A percentile compares a stretch with the other conserved stretches of the same genome.
Conservation (phyloP, 2,797 vertebrate genomes). For the Borostomias antarcticus region DNA sequence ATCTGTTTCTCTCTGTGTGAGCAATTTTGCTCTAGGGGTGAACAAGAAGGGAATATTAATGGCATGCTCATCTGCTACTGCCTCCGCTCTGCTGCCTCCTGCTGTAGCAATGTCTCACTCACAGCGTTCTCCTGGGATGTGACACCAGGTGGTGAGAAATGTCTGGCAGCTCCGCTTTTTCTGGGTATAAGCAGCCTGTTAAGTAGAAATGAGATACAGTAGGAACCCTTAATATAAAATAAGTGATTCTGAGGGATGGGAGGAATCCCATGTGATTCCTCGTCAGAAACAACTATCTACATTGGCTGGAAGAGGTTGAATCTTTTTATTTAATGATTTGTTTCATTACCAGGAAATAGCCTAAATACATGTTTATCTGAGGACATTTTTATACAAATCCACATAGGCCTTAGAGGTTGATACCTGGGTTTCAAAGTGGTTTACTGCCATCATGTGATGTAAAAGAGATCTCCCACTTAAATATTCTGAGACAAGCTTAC, state of each 20-base stretch:
- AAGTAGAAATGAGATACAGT: too few species aligned
- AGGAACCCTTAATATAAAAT: neutral
- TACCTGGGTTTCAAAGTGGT: too few species aligned
- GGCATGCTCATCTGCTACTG: neutral
- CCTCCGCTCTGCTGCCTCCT: neutral
- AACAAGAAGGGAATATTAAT: slow-evolving; percentile 19
- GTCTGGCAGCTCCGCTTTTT: neutral
- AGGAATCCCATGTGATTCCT: neutral
- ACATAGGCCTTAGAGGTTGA: too few species aligned
- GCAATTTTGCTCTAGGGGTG: slow-evolving; percentile 20
- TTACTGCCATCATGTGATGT: too few species aligned
- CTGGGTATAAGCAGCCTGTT: neutral
- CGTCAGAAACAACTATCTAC: neutral
- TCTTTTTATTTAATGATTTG: neutral
- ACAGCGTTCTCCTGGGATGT: neutral
- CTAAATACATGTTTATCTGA: too few species aligned
- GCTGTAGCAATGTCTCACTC: neutral
- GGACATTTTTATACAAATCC: too few species aligned
- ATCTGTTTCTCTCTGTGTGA: slow-evolving; percentile 14
- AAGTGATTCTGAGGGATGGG: slow-evolving; percentile 1
- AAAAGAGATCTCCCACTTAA: too few species aligned
- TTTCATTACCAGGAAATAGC: too few species aligned
- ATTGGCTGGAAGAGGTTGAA: neutral
- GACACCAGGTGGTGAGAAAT: neutral
- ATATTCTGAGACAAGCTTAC: too few species aligned